These are phyloP conservation scores for Pediacus dermestoides DNA, from an alignment of 2,888 invertebrate genomes.

Conservation along the genomic window DNA sequence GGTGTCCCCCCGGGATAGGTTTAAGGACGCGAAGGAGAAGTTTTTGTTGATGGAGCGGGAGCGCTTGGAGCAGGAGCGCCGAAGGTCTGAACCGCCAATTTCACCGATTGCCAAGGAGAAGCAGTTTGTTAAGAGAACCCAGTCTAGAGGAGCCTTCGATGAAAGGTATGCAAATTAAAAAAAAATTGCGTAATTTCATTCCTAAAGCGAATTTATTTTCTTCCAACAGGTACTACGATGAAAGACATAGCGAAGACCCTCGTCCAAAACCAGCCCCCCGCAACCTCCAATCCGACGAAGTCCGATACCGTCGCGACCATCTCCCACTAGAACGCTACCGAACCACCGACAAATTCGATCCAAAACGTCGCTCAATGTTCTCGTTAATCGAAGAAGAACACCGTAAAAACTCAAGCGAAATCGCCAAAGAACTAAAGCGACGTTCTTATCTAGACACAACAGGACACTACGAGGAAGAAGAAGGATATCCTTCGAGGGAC, in stretches of 20 bases:
- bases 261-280: slow-evolving; percentile 43
- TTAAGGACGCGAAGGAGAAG: slow-evolving; percentile 83
- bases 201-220: no score
- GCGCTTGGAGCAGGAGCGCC: slow-evolving; percentile 55
- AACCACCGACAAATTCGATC: slow-evolving; percentile 42
- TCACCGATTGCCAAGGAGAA: slow-evolving; percentile 36
- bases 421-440: slow-evolving; percentile 51
- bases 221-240: slow-evolving; percentile 34
- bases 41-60: slow-evolving; percentile 76
- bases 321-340: slow-evolving; percentile 31
- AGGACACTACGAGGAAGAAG: slow-evolving; percentile 31
- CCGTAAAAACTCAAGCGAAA: slow-evolving; percentile 49
- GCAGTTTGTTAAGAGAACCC: slow-evolving; percentile 34
- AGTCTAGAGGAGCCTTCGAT: slow-evolving; percentile 20
- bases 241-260: slow-evolving; percentile 27
- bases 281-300: slow-evolving; percentile 35
- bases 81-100: slow-evolving; percentile 36
- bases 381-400: slow-evolving; percentile 51
- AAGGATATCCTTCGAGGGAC: slow-evolving; percentile 27
- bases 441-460: slow-evolving; percentile 48
- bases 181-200: no score
- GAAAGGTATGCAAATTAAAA: slow-evolving; percentile 16
- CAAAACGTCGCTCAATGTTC: slow-evolving; percentile 48
- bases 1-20: slow-evolving; percentile 71
- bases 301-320: slow-evolving; percentile 35